Evolutionary conservation across 2,888 invertebrate species (phyloP).

Genomic region (Mellilla xanthometata): DNA sequence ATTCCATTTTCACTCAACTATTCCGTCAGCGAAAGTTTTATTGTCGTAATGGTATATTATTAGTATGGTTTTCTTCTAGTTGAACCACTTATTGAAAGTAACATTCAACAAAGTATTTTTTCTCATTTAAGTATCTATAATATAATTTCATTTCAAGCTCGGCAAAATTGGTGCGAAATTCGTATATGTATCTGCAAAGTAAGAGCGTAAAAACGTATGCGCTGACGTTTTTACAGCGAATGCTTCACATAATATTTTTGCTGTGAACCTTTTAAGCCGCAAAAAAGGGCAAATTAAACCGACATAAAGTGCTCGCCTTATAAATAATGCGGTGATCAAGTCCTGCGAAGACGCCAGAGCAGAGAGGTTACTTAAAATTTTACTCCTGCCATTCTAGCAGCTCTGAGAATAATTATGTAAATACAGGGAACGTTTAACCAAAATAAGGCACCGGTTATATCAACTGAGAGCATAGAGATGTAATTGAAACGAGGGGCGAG

Average conservation of each 20-base stretch:
- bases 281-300: constrained; percentile 47
- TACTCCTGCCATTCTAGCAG: constrained; percentile 37
- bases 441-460: constrained; percentile 35
- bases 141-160: too few relatives aligned
- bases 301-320: constrained; percentile 47
- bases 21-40: too few relatives aligned
- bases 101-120: too few relatives aligned
- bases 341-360: constrained; percentile 25
- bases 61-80: too few relatives aligned
- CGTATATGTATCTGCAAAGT: too few relatives aligned
- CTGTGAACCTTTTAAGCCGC: constrained; percentile 29
- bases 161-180: too few relatives aligned
- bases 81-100: too few relatives aligned
- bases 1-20: not conserved
- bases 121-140: too few relatives aligned
- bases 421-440: constrained; percentile 32
- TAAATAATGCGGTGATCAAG: constrained; percentile 55
- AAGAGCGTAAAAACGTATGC: not conserved
- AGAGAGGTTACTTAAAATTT: constrained; percentile 47
- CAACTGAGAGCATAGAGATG: constrained; percentile 32
- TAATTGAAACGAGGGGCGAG: constrained; percentile 36
- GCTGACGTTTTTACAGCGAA: constrained; percentile 15
- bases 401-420: constrained; percentile 53
- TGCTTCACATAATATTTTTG: constrained; percentile 30
- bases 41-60: too few relatives aligned